phyloP scores from a whole-genome alignment of 2,113 vertebrate genomes.

The Amazona vittata region DNA sequence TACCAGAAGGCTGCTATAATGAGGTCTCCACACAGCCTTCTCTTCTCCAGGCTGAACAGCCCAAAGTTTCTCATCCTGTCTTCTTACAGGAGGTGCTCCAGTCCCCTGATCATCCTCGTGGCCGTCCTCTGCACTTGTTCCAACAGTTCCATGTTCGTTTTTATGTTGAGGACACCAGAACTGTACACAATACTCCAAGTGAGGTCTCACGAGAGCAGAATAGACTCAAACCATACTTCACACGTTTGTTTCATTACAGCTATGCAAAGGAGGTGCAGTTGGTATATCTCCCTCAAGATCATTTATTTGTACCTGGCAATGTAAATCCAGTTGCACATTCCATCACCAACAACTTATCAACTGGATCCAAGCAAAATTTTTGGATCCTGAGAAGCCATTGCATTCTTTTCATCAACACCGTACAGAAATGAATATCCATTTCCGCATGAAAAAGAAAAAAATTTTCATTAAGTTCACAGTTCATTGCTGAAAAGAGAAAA shows the following conservation, averaged over 20 bases:
- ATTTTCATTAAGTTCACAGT: neutral
- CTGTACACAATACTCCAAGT: too few relatives aligned
- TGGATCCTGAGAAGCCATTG: neutral
- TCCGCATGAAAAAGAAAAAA: neutral
- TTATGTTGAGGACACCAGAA: too few relatives aligned
- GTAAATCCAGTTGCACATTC: neutral
- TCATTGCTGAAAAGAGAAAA: neutral
- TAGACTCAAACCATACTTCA: neutral
- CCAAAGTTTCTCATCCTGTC: too few relatives aligned
- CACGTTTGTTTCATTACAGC: neutral
- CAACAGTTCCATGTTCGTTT: too few relatives aligned
- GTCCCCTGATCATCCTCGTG: too few relatives aligned
- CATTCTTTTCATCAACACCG: neutral
- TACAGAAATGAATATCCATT: neutral
- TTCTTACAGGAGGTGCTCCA: too few relatives aligned
- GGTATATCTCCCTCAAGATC: neutral
- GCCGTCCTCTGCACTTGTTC: too few relatives aligned
- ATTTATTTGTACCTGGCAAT: neutral
- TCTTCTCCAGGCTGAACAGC: too few relatives aligned
- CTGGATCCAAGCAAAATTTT: neutral
- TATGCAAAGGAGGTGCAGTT: neutral
- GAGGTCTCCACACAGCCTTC: too few relatives aligned
- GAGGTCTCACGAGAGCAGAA: too few relatives aligned
- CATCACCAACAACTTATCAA: neutral
- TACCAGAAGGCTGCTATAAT: too few relatives aligned